phyloP scores from a whole-genome alignment of 2,797 vertebrate species.

The Squalus acanthias region DNA sequence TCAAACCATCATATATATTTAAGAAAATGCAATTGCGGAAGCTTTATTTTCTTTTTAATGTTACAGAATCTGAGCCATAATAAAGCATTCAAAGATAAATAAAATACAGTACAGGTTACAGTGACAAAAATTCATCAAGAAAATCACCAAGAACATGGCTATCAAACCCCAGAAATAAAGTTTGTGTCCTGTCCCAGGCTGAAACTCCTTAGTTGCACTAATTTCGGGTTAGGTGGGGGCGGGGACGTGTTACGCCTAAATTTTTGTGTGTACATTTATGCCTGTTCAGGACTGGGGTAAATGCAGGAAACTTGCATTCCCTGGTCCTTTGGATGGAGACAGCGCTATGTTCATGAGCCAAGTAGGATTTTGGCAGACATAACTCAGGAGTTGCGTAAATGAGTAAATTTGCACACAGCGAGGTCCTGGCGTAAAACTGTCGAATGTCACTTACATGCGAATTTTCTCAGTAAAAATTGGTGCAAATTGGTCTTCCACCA shows the following conservation, averaged over 20 bases:
- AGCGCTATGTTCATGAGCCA: neutral
- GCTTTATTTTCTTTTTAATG: neutral
- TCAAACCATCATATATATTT: neutral
- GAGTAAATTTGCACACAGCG: neutral
- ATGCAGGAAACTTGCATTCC: neutral
- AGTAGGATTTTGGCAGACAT: neutral
- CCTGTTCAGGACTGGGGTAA: neutral
- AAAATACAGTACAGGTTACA: neutral
- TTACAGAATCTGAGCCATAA: neutral
- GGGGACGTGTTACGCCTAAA: no score
- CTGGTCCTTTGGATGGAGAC: neutral
- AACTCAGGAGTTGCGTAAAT: neutral
- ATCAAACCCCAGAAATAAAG: neutral
- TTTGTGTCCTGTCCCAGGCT: neutral
- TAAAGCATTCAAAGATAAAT: neutral
- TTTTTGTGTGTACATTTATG: neutral
- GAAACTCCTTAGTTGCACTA: neutral
- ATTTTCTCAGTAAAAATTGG: neutral
- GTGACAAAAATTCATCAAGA: neutral
- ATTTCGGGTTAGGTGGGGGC: neutral
- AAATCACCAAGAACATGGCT: neutral
- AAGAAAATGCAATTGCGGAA: neutral
- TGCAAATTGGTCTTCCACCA: neutral
- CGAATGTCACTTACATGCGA: neutral
- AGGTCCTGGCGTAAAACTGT: no score